A percentile compares a stretch with the other conserved stretches of the same genome.
Conservation (phyloP, 2,888 invertebrate species). For the Eubasilissa splendida region DNA sequence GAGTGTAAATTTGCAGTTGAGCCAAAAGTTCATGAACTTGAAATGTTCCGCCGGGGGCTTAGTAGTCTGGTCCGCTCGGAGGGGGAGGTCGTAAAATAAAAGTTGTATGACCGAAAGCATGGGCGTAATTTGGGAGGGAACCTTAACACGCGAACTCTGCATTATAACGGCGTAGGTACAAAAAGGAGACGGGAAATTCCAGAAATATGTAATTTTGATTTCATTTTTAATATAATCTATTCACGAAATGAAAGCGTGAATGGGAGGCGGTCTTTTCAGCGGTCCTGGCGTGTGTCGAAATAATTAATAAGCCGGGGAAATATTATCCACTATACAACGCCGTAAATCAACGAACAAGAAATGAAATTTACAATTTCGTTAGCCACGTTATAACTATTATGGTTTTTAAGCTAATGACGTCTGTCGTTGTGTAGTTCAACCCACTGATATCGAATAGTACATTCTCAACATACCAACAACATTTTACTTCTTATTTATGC, state of each 20-base stretch:
- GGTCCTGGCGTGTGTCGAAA: constrained; percentile 10
- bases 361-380: too few relatives aligned
- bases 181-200: neutral
- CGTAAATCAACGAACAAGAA: too few relatives aligned
- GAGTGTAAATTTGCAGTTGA: neutral
- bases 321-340: too few relatives aligned
- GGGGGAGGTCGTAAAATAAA: constrained; percentile 45
- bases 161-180: constrained; percentile 11
- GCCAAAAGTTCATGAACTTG: constrained; percentile 21
- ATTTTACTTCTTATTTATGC: too few relatives aligned
- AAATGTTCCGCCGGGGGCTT: constrained; percentile 22
- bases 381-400: too few relatives aligned
- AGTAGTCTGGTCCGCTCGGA: constrained; percentile 27
- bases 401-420: too few relatives aligned
- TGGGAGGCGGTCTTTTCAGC: neutral
- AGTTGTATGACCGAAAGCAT: constrained; percentile 46
- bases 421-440: too few relatives aligned
- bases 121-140: constrained; percentile 39
- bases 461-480: too few relatives aligned
- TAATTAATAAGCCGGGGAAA: neutral
- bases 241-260: neutral
- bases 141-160: constrained; percentile 44
- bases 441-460: too few relatives aligned
- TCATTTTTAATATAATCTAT: constrained; percentile 14
- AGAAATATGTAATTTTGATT: constrained; percentile 31